Evolutionary conservation across 2,888 invertebrate genomes (phyloP).

Genomic region (Hipparchia sbordonii): DNA sequence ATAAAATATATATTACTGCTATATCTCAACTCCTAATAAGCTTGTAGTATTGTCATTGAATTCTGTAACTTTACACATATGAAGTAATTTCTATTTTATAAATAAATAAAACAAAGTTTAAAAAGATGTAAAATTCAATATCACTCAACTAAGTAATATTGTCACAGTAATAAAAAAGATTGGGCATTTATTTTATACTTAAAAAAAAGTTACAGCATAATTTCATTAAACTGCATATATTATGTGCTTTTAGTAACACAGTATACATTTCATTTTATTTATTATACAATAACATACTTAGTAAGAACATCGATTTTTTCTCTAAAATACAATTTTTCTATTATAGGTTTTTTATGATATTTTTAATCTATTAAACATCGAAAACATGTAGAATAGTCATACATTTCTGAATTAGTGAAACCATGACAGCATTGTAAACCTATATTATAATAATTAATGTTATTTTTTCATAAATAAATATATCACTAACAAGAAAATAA

Average conservation of each 20-base stretch:
- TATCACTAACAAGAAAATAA: neutral
- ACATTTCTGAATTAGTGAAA: neutral
- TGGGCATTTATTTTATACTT: neutral
- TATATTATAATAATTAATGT: too few relatives aligned
- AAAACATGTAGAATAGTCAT: conserved; percentile 13
- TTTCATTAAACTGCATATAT: neutral
- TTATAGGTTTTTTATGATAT: conserved; percentile 1
- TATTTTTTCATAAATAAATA: too few relatives aligned
- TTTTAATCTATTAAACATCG: conserved; percentile 21
- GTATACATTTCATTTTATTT: neutral
- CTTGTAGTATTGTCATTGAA: conserved; percentile 57
- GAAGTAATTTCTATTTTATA: neutral
- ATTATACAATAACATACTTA: neutral
- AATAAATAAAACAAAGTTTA: neutral
- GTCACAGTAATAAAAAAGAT: neutral
- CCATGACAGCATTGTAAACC: too few relatives aligned
- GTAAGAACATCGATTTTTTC: neutral
- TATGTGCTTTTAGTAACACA: neutral
- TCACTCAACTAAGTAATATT: neutral
- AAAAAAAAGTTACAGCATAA: neutral
- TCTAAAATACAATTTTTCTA: neutral
- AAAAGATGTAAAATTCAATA: neutral
- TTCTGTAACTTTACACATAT: neutral
- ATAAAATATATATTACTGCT: conserved; percentile 24
- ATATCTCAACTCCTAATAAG: conserved; percentile 48